Percentiles rank a stretch among this genome's conserved stretches.
Evolutionary conservation across 2,888 invertebrate species (phyloP).

Genomic region (Dyspetes luteomarginatus): DNA sequence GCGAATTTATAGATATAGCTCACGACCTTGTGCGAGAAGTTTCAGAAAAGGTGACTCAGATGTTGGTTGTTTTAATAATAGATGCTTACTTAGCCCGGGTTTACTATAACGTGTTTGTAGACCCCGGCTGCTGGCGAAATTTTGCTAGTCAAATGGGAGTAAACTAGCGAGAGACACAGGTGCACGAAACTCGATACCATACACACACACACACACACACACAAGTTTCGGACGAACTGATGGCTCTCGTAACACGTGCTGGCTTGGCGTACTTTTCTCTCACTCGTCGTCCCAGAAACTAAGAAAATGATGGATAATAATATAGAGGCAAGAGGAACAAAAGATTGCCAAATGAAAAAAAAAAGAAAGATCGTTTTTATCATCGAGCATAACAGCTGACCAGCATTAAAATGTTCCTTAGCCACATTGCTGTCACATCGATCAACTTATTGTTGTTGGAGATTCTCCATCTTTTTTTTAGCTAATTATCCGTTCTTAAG

Average conservation of each 20-base stretch:
- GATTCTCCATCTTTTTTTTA: neutral
- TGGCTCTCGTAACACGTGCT: neutral
- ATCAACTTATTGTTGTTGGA: neutral
- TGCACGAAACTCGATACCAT: slow-evolving; percentile 58
- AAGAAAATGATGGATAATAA: slow-evolving; percentile 13
- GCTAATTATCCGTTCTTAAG: neutral
- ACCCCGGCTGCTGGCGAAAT: slow-evolving; percentile 48
- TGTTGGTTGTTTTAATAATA: slow-evolving; percentile 61
- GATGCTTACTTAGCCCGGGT: slow-evolving; percentile 47
- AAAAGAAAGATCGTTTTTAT: neutral
- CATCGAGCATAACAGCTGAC: neutral
- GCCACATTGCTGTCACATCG: neutral
- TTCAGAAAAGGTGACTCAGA: slow-evolving; percentile 59
- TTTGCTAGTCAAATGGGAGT: slow-evolving; percentile 46
- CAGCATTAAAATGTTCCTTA: neutral
- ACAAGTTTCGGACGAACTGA: too few relatives aligned
- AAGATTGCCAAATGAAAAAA: neutral
- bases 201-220: neutral
- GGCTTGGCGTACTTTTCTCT: neutral
- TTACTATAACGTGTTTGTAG: slow-evolving; percentile 15
- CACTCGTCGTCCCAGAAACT: slow-evolving; percentile 11
- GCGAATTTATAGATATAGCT: slow-evolving; percentile 5
- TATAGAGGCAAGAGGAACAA: neutral
- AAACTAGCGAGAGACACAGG: slow-evolving; percentile 57
- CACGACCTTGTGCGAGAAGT: slow-evolving; percentile 46